Evolutionary conservation across 1,140 invertebrate genomes (phyloP).

Genomic region (Pogonomyrmex californicus): DNA sequence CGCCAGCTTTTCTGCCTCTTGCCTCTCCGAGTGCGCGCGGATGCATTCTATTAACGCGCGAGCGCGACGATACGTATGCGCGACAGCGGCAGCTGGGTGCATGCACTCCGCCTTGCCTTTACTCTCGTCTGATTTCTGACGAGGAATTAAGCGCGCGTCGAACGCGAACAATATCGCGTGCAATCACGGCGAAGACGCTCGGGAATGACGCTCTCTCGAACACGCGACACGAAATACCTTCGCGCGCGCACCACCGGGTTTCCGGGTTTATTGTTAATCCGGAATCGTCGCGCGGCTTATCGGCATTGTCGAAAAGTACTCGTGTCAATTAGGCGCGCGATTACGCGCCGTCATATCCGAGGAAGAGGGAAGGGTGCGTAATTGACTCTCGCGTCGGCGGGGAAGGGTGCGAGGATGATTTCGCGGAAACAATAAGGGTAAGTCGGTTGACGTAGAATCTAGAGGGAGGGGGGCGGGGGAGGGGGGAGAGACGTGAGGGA

Average conservation of each 20-base stretch:
- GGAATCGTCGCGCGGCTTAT: conserved; percentile 34
- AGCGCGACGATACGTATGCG: not conserved
- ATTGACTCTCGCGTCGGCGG: conserved; percentile 67
- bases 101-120: not conserved
- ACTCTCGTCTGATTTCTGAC: not conserved
- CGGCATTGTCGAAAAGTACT: conserved; percentile 30
- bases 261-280: conserved; percentile 24
- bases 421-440: conserved; percentile 48
- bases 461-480: too few species aligned
- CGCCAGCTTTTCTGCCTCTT: conserved; percentile 49
- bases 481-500: not conserved
- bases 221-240: conserved; percentile 2
- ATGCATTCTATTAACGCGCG: conserved; percentile 57
- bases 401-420: conserved; percentile 54
- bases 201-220: not conserved
- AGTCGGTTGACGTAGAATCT: conserved; percentile 39
- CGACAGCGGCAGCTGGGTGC: conserved; percentile 4
- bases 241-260: not conserved
- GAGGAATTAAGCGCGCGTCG: conserved; percentile 36
- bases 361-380: conserved; percentile 2
- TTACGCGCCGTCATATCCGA: conserved; percentile 34
- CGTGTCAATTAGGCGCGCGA: conserved; percentile 62
- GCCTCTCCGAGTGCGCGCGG: conserved; percentile 23
- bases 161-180: conserved; percentile 41
- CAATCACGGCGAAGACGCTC: conserved; percentile 18